Conservation (phyloP, 1,140 invertebrate genomes). For the Drosophila virilis region DNA sequence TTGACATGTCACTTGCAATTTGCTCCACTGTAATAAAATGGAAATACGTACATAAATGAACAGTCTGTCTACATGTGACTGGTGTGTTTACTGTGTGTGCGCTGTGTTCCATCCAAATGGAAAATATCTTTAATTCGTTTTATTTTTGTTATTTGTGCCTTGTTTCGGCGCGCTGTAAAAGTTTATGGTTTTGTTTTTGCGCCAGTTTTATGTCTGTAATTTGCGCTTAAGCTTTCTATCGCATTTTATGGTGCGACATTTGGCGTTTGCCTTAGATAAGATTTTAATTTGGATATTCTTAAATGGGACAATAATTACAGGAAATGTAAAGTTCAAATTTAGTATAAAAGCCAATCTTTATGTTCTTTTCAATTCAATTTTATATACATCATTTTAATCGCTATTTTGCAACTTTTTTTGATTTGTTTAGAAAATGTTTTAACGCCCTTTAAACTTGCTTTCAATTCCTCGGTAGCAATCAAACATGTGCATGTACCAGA, state of each 20-base stretch:
- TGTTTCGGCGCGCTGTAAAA: constrained; percentile 38
- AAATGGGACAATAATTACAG: constrained; percentile 31
- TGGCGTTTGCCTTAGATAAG: constrained; percentile 23
- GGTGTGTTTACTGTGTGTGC: not conserved
- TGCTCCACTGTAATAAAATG: constrained; percentile 83
- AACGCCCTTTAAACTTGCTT: too few species aligned
- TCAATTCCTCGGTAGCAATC: not conserved
- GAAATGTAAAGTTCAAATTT: not conserved
- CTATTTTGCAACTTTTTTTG: not conserved
- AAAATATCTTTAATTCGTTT: constrained; percentile 48
- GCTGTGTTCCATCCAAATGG: constrained; percentile 18
- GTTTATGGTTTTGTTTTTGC: constrained; percentile 48
- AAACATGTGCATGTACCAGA: not conserved
- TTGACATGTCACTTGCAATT: constrained; percentile 83
- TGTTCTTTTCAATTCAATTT: not conserved
- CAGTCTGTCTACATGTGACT: not conserved
- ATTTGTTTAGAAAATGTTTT: too few species aligned
- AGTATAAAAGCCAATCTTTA: too few species aligned
- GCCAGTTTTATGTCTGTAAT: constrained; percentile 38
- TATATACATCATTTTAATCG: not conserved
- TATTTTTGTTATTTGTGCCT: constrained; percentile 40
- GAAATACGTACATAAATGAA: constrained; percentile 55
- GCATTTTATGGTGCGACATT: constrained; percentile 45
- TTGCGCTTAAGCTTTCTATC: constrained; percentile 41
- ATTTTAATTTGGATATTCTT: constrained; percentile 33